Evolutionary conservation across 1,140 invertebrate genomes (phyloP).

Genomic region (Charaxes varanes): DNA sequence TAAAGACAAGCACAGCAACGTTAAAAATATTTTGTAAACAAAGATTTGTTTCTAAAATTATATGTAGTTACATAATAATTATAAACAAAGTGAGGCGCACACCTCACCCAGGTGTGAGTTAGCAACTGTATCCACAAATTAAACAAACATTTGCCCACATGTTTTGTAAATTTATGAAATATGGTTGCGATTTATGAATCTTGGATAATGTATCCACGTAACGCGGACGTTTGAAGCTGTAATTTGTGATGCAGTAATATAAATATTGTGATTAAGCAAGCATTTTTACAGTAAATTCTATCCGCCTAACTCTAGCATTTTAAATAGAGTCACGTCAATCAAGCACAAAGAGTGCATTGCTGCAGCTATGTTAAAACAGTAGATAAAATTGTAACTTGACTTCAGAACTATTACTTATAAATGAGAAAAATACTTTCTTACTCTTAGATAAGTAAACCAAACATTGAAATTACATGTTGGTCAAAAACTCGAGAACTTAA

Average conservation of each 20-base stretch:
- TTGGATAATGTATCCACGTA: too few relatives aligned
- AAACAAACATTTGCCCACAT: constrained; percentile 17
- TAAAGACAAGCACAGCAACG: background rate
- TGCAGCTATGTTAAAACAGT: too few relatives aligned
- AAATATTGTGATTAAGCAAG: background rate
- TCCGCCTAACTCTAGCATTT: too few relatives aligned
- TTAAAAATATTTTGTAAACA: background rate
- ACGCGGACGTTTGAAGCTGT: constrained; percentile 5
- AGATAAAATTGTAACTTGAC: too few relatives aligned
- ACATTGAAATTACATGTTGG: too few relatives aligned
- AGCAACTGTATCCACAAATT: constrained; percentile 16
- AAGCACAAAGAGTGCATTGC: too few relatives aligned
- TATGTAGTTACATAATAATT: constrained; percentile 13
- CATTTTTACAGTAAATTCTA: too few relatives aligned
- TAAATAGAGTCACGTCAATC: too few relatives aligned
- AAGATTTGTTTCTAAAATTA: background rate
- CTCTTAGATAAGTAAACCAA: too few relatives aligned
- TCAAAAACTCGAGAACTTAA: too few relatives aligned
- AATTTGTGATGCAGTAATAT: background rate
- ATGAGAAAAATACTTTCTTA: too few relatives aligned
- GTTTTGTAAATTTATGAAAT: constrained; percentile 18
- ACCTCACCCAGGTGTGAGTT: constrained; percentile 5
- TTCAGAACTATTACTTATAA: too few relatives aligned
- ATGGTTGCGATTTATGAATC: constrained; percentile 11
- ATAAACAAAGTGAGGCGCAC: constrained; percentile 10